Evolutionary conservation across 2,888 invertebrate genomes (phyloP), one percentile per base, ranked within the genome.

Genomic region (Xanthia icteritia): DNA sequence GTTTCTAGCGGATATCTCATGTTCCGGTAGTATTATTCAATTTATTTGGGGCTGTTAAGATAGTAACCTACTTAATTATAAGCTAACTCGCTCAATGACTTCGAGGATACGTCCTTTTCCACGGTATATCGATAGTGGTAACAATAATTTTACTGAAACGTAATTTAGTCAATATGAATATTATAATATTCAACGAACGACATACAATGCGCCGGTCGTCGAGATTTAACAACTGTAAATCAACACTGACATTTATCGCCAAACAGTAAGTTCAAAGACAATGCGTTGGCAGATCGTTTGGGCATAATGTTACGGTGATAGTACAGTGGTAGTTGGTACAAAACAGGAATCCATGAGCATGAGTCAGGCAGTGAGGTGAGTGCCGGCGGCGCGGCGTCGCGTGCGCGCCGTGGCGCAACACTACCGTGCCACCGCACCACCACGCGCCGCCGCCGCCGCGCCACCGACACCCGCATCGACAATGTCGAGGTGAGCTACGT

Each of bases 271-370:
- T 94, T 94, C 94, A 94, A 95, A 95, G 95, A 95, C 95, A 96
- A 95, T 95, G 96, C 95, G 95, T 95, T 95, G 94, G 95, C 94
- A 94, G 95, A 94, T 94, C 93, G 93, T 95, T 95, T 95, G 94
- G 94, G 93, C 93, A 95, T 94, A 95, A 94, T 94, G 92, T 93
- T 93, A 90, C 91, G 89, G 90, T 91, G 93, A 92, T 94, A 94
- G 92, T 94, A 92, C 91, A 89, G 85, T 88, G 86, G 90, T 91
- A 84, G 89, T 88, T 87, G 89, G 92, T 92, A 92, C 92, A 89
- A 91, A 92, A 92, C 95, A 92, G 92, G 94, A 96, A 94, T 96
- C 95, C 95, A 92, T 87, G 92, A 88, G 92, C 94, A 92, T 96
- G 96, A 96, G 94, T 96, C 96, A 96, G 91, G 87, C 89, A 86